Evolutionary conservation across 2,797 vertebrate genomes (phyloP).

Genomic region (Emys orbicularis): DNA sequence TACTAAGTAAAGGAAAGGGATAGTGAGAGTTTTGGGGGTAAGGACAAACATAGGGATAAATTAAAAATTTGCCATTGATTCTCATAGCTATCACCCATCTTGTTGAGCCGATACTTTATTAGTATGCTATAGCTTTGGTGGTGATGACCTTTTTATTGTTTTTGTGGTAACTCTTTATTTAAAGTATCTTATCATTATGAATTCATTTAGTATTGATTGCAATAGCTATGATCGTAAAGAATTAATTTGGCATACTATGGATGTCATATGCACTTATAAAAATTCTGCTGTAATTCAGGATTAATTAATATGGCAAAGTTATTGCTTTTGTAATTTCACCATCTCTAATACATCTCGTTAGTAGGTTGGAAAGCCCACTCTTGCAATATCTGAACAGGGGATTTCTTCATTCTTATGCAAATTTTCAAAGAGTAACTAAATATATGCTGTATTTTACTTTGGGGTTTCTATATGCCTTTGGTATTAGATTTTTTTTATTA

Average conservation of each 20-base stretch:
- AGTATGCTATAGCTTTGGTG: conserved; percentile 65
- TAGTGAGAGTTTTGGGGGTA: not conserved
- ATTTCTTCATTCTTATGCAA: conserved; percentile 22
- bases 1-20: not conserved
- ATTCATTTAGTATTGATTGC: conserved; percentile 84
- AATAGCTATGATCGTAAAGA: conserved; percentile 82
- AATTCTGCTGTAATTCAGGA: conserved; percentile 76
- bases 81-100: conserved; percentile 43
- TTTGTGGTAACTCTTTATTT: conserved; percentile 82
- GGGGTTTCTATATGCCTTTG: conserved; percentile 20
- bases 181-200: conserved; percentile 83
- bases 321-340: conserved; percentile 70
- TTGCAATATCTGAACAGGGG: conserved; percentile 18
- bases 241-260: conserved; percentile 81
- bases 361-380: not conserved
- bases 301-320: conserved; percentile 79
- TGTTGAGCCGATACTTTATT: conserved; percentile 75
- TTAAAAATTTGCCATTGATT: conserved; percentile 56
- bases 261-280: conserved; percentile 76
- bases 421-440: conserved; percentile 38
- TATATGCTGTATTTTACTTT: not conserved
- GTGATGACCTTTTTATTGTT: conserved; percentile 74
- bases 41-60: conserved; percentile 47
- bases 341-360: conserved; percentile 43
- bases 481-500: not conserved